Conservation (phyloP, 2,113 vertebrate species). For the Hypomesus transpacificus region DNA sequence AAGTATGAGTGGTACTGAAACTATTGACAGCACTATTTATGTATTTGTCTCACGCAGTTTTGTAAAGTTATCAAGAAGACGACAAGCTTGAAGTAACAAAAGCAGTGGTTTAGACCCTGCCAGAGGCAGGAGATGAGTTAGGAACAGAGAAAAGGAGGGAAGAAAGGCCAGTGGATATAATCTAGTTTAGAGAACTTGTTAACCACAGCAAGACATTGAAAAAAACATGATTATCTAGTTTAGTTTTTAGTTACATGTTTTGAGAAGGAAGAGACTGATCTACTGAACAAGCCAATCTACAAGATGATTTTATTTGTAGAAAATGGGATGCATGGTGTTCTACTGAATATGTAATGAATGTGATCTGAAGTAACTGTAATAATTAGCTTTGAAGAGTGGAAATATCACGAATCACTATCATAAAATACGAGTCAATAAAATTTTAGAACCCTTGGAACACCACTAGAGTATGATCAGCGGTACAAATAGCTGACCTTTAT, state of each 20-base stretch:
- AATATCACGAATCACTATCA: neutral
- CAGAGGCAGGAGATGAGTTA: conserved; percentile 38
- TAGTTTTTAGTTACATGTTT: conserved; percentile 14
- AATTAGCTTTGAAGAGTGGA: neutral
- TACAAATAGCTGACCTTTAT: neutral
- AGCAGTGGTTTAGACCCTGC: conserved; percentile 32
- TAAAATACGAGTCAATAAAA: neutral
- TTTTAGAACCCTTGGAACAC: neutral
- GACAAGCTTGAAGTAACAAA: conserved; percentile 81
- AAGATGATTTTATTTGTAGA: no score
- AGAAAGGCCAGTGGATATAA: conserved; percentile 44
- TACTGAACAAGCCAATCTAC: neutral
- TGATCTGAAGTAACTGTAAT: no score
- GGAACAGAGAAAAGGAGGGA: conserved; percentile 57
- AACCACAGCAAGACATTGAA: neutral
- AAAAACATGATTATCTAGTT: neutral
- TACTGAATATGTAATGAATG: neutral
- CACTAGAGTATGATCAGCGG: neutral
- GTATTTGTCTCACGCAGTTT: no score
- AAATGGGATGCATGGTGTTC: no score
- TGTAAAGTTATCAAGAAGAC: conserved; percentile 83
- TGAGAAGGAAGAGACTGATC: conserved; percentile 16
- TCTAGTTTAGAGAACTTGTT: neutral
- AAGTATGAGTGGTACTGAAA: no score
- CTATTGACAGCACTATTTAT: no score